Evolutionary conservation across 2,113 vertebrate genomes (phyloP).

Genomic region (Kryptolebias marmoratus): DNA sequence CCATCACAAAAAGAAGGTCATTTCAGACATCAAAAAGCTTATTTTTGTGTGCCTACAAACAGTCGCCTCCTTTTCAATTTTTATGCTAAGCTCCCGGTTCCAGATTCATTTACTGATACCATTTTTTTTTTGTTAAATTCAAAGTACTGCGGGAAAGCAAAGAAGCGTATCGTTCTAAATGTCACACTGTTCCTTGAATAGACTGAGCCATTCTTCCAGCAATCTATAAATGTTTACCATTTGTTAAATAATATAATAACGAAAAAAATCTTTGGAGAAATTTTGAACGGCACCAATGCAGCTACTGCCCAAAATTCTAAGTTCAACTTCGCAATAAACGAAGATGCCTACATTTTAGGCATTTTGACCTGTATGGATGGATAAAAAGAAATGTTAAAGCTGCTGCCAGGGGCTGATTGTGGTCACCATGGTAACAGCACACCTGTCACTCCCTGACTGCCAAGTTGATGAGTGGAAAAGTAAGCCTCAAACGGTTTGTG

Average conservation of each 20-base stretch:
- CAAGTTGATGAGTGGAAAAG: no score
- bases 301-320: no score
- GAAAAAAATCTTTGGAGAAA: not conserved
- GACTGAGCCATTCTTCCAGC: not conserved
- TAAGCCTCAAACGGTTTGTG: no score
- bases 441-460: no score
- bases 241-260: not conserved
- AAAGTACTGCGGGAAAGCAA: not conserved
- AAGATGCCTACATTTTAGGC: no score
- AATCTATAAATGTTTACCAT: not conserved
- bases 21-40: constrained; percentile 34
- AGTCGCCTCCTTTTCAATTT: constrained; percentile 2
- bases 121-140: not conserved
- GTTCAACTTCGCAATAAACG: no score
- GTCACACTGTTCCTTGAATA: not conserved
- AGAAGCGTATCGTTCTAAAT: not conserved
- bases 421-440: no score
- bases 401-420: no score
- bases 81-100: constrained; percentile 3
- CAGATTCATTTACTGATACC: not conserved
- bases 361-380: no score
- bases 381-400: no score
- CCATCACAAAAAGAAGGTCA: constrained; percentile 48
- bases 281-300: not conserved
- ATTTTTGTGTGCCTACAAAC: constrained; percentile 25